phyloP scores from a whole-genome alignment of 2,888 invertebrate species.

The Sclerodermus sp. region DNA sequence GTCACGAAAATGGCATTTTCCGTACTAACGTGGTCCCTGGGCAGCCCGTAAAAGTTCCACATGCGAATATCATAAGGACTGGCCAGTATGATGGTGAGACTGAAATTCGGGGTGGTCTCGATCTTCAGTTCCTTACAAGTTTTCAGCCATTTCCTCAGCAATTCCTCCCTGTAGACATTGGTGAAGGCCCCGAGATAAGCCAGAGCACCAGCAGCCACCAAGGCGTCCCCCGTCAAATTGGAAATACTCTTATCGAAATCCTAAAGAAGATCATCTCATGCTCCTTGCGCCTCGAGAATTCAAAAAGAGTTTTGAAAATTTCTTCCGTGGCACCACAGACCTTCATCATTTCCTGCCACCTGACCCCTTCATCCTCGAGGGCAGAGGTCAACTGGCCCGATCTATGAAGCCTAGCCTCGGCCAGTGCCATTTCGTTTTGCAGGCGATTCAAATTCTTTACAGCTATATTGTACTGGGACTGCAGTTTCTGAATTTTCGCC shows the following conservation, averaged over 20 bases:
- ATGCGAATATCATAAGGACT: constrained; percentile 84
- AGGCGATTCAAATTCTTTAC: constrained; percentile 75
- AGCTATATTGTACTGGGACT: constrained; percentile 71
- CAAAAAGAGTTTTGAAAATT: no score
- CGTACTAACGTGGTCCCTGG: constrained; percentile 83
- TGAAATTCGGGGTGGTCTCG: constrained; percentile 70
- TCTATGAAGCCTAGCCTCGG: constrained; percentile 75
- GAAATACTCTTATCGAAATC: constrained; percentile 68
- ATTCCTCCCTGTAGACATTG: constrained; percentile 67
- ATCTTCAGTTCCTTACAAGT: constrained; percentile 69
- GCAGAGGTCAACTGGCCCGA: constrained; percentile 86
- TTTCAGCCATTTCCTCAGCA: constrained; percentile 70
- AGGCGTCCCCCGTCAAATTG: constrained; percentile 82
- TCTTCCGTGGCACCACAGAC: no score
- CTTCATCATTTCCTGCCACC: constrained; percentile 78
- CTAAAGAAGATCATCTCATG: no score
- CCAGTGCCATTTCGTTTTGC: constrained; percentile 74
- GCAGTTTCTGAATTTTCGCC: constrained; percentile 63
- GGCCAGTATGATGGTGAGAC: constrained; percentile 72
- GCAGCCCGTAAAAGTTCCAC: constrained; percentile 89
- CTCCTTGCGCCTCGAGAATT: no score
- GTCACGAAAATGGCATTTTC: constrained; percentile 92
- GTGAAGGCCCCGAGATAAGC: constrained; percentile 93
- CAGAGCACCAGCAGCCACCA: constrained; percentile 84
- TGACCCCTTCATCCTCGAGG: constrained; percentile 80